phyloP scores from a whole-genome alignment of 2,113 vertebrate species.

The Dasyprocta punctata region DNA sequence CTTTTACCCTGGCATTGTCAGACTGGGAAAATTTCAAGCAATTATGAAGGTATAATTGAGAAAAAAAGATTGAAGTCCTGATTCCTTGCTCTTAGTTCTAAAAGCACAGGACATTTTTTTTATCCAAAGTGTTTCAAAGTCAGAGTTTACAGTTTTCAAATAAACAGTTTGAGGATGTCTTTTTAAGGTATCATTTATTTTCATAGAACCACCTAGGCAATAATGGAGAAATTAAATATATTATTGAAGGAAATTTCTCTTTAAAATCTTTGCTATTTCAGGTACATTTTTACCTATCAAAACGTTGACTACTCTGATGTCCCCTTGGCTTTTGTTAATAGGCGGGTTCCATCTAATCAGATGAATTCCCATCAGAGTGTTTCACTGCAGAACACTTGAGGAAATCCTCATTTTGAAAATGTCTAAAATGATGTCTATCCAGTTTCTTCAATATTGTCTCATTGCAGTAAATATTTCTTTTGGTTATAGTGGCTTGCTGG shows the following conservation, averaged over 20 bases:
- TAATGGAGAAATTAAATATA: constrained; percentile 37
- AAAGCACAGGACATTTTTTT: constrained; percentile 17
- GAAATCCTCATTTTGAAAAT: constrained; percentile 62
- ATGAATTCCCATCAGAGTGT: constrained; percentile 32
- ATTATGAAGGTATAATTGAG: constrained; percentile 17
- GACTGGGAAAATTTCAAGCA: background rate
- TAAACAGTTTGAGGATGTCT: constrained; percentile 20
- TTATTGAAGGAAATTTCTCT: constrained; percentile 21
- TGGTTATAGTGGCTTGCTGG: background rate
- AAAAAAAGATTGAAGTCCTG: constrained; percentile 30
- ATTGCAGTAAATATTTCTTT: constrained; percentile 60
- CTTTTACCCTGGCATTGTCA: constrained; percentile 32
- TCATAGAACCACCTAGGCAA: background rate
- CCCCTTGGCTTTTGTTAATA: background rate
- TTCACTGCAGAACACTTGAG: background rate
- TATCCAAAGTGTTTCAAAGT: constrained; percentile 38
- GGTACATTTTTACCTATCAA: background rate
- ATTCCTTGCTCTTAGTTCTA: constrained; percentile 51
- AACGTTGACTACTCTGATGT: background rate
- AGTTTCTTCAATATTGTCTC: constrained; percentile 19
- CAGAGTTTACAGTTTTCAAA: constrained; percentile 38
- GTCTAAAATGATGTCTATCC: constrained; percentile 36
- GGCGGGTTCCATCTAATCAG: background rate
- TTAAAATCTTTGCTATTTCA: background rate
- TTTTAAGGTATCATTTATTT: constrained; percentile 55